Base-by-base conservation (phyloP, 1,140 invertebrate genomes). In the Pogonomyrmex barbatus region DNA sequence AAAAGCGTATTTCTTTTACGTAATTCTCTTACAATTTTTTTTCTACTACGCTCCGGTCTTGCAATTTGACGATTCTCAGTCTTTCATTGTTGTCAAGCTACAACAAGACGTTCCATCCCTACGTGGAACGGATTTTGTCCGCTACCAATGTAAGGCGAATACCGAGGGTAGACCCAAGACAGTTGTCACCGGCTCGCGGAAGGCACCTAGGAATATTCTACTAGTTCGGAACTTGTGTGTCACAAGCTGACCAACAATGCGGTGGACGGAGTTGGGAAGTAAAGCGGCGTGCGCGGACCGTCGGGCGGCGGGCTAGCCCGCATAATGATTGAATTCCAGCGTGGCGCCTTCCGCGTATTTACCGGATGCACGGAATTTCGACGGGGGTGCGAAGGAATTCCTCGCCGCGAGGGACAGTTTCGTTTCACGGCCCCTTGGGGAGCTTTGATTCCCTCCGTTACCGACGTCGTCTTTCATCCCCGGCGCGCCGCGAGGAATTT, bases 321-420 rank as follows among this genome's bases (percentile, higher is more conserved):
- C 89, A 91, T 90, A 92, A 92, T 91, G 90, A 91, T 90, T 90
- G 91, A 91, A 92, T 92, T 91, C 91, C 91, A 65, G 4, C 73
- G 88, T 52, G 86, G 91, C 90, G 88, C 90, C 90, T 91, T 91
- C 88, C 89, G 86, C 88, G 88, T 89, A 91, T 91, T 91, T 91
- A 89, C 90, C 88, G 82, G 87, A 90, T 90, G 88, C 89, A 85
- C 68, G 88, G 89, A 90, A 90, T 90, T 90, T 89, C 88, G 50
- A 83, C 79, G 87, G 67, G 67, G 89, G 88, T 79, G 86, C 85
- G 63, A 86, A 90, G 89, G 87, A 89, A 90, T 90, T 86, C 76
- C 17, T 70, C 78, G 83, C 86, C 87, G 83, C 60, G 67, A 82
- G 88, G 89, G 85, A 89, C 89, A 90, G 88, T 90, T 90, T 90